These are phyloP conservation scores for Phodopus roborovskii DNA, from an alignment of 2,113 vertebrate genomes.

Conservation along the genomic window DNA sequence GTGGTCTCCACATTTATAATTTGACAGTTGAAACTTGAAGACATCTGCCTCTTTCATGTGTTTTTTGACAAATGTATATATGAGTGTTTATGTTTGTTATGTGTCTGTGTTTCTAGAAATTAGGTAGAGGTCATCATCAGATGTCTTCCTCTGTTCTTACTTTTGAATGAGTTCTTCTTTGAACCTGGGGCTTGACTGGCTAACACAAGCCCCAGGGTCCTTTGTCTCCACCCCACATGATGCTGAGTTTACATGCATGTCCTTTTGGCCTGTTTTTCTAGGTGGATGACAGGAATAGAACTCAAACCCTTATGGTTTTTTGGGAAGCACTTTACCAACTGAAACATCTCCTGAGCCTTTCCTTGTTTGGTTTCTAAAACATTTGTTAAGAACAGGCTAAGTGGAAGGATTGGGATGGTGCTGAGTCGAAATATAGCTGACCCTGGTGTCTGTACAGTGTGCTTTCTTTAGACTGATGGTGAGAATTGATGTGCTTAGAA, in stretches of 20 bases:
- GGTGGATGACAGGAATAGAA: not conserved
- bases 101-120: not conserved
- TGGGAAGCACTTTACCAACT: not conserved
- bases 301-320: not conserved
- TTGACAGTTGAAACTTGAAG: constrained; percentile 37
- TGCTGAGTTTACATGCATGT: not conserved
- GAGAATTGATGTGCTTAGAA: not conserved
- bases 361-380: not conserved
- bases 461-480: not conserved
- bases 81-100: not conserved
- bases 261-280: too few relatives aligned
- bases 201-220: not conserved
- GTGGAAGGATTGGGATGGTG: constrained; percentile 33
- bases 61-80: not conserved
- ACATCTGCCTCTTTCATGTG: not conserved
- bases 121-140: not conserved
- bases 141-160: not conserved
- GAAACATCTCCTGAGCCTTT: not conserved
- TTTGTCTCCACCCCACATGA: not conserved
- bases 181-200: not conserved
- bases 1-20: not conserved
- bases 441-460: not conserved
- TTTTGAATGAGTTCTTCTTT: not conserved
- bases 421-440: not conserved
- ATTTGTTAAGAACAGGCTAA: constrained; percentile 15